Conservation (phyloP, 2,113 vertebrate species). For the Trinectes maculatus region DNA sequence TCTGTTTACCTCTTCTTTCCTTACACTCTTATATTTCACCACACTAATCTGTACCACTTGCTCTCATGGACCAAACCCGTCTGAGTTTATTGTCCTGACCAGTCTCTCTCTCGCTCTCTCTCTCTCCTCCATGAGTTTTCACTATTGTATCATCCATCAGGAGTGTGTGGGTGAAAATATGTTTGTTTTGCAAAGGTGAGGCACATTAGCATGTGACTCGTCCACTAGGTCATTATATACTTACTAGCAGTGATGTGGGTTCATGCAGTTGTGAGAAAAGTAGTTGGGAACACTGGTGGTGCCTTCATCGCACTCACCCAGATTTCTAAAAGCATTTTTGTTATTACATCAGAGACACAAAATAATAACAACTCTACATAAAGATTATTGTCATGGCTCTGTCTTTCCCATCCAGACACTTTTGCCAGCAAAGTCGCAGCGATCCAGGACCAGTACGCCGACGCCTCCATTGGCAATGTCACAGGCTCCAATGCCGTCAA, state of each 20-base stretch:
- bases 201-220: conserved; percentile 11
- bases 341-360: conserved; percentile 44
- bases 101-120: neutral
- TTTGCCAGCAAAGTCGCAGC: conserved; percentile 87
- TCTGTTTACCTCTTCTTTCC: neutral
- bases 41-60: conserved; percentile 9
- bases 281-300: conserved; percentile 18
- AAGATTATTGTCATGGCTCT: neutral
- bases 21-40: neutral
- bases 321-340: conserved; percentile 19
- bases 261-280: conserved; percentile 8
- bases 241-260: conserved; percentile 11
- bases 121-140: conserved; percentile 31
- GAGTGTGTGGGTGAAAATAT: conserved; percentile 8
- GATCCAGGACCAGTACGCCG: conserved; percentile 87
- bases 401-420: conserved; percentile 74
- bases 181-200: conserved; percentile 2
- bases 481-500: conserved; percentile 87
- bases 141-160: conserved; percentile 64
- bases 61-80: conserved; percentile 3
- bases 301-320: conserved; percentile 12
- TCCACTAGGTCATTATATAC: conserved; percentile 33
- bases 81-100: conserved; percentile 37
- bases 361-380: neutral
- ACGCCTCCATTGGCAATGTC: conserved; percentile 87